Evolutionary conservation across 2,888 invertebrate species (phyloP), one percentile per base, ranked within the genome.

Genomic region (Abrostola triplasia): DNA sequence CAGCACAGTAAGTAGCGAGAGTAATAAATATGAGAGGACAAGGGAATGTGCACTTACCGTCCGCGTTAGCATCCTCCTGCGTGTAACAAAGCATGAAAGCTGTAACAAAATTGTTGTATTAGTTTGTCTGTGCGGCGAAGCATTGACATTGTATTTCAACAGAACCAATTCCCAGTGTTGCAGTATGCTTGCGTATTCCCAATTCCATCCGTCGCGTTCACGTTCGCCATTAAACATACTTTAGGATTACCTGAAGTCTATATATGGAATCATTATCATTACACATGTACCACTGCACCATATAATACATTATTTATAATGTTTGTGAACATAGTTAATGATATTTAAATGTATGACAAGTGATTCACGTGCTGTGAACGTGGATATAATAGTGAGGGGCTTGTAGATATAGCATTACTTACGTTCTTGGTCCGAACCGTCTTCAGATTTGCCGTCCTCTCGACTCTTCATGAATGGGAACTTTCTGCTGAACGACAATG

Each of bases 381-480:
- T 59, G 60, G 65, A 42, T 59, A 61, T 37, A 58, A 40, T 65
- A 58, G 57, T 54, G 76, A 12, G 51, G 36, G 55, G 51, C 38
- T 54, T n/a, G n/a, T 11, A 1, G 10, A 10, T 47, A 51, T 12
- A 67, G 62, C 59, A 66, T 58, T 86, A 97, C 99, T 98, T 96
- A 99, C 99, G 98, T 97, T 99, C 99, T 96, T 98, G 98, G 89
- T 98, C 98, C 81, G 98, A 99, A 89, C 98, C 98, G 88, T 99
- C 99, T 94, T 99, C 98, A 58, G 98, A 98, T 93, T 98, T 98
- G 81, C 95, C 95, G 88, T 99, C 98, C 92, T 99, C 99, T 95
- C 99, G 98, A 95, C 99, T 99, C 96, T 99, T 99, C 98, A 99
- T 99, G 95, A 99, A 99, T 44, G 99, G 99, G 95, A 99, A 99